phyloP scores from a whole-genome alignment of 2,113 vertebrate genomes.

The Chlorodrepanis virens region DNA sequence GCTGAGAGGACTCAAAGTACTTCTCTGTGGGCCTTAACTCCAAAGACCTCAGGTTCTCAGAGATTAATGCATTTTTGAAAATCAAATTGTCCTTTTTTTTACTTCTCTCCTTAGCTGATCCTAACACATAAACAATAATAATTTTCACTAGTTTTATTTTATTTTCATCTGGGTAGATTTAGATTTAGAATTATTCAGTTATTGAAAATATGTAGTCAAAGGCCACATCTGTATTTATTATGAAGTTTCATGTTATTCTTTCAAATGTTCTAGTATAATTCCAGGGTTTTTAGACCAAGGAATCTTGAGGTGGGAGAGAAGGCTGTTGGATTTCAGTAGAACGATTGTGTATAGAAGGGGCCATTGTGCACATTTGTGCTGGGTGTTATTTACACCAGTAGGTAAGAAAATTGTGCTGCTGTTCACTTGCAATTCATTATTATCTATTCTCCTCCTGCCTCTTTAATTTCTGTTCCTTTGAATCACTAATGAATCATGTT shows the following conservation, averaged over 20 bases:
- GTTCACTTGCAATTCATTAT: neutral
- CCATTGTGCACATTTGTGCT: neutral
- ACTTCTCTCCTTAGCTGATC: neutral
- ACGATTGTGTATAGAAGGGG: accelerated
- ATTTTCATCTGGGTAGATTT: neutral
- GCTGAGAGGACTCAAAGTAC: neutral
- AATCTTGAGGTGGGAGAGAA: neutral
- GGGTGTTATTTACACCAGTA: neutral
- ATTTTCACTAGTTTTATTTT: neutral
- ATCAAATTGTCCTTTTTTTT: neutral
- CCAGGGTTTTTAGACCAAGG: neutral
- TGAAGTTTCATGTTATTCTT: neutral
- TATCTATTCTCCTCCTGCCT: neutral
- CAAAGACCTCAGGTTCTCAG: neutral
- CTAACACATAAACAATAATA: neutral
- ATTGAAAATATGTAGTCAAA: neutral
- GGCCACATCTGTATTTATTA: neutral
- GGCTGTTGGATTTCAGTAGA: neutral
- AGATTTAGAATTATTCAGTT: neutral
- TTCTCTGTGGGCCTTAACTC: neutral
- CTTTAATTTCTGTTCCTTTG: neutral
- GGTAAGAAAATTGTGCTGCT: neutral
- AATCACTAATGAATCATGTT: neutral
- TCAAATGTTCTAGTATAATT: neutral
- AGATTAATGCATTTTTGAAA: neutral